Conservation (phyloP, 2,113 vertebrate species). For the Sebastes schlegelii region DNA sequence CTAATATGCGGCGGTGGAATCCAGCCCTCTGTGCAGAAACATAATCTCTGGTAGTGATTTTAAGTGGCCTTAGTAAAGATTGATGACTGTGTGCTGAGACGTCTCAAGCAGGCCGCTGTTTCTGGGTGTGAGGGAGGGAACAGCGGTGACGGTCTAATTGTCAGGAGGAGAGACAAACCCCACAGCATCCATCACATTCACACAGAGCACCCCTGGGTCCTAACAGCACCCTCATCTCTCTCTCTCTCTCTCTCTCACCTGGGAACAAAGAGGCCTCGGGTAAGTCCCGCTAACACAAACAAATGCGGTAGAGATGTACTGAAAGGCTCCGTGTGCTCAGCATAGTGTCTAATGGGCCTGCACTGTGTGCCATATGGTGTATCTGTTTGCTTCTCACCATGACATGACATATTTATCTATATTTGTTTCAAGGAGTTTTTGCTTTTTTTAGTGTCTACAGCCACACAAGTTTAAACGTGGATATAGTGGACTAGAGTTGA, state of each 20-base stretch:
- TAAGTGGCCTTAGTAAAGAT: slow-evolving; percentile 65
- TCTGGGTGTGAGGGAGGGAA: slow-evolving; percentile 30
- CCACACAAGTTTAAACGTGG: not conserved
- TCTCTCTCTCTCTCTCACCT: slow-evolving; percentile 12
- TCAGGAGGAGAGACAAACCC: slow-evolving; percentile 58
- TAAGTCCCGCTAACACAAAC: slow-evolving; percentile 21
- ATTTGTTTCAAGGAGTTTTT: not conserved
- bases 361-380: not conserved
- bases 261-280: slow-evolving; percentile 47
- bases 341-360: slow-evolving; percentile 23
- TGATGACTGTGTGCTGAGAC: slow-evolving; percentile 56
- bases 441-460: not conserved
- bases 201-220: slow-evolving; percentile 49
- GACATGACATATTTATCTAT: slow-evolving; percentile 14
- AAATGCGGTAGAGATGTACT: slow-evolving; percentile 27
- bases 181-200: slow-evolving; percentile 71
- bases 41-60: slow-evolving; percentile 51
- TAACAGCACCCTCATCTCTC: slow-evolving; percentile 31
- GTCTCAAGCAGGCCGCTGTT: slow-evolving; percentile 53
- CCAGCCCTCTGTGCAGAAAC: slow-evolving; percentile 45
- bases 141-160: slow-evolving; percentile 61
- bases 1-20: slow-evolving; percentile 30
- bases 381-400: slow-evolving; percentile 15
- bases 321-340: slow-evolving; percentile 3
- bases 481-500: not conserved